A percentile compares a stretch with the other conserved stretches of the same genome.
Evolutionary conservation across 2,113 vertebrate genomes (phyloP).

Genomic region (Heteronetta atricapilla): DNA sequence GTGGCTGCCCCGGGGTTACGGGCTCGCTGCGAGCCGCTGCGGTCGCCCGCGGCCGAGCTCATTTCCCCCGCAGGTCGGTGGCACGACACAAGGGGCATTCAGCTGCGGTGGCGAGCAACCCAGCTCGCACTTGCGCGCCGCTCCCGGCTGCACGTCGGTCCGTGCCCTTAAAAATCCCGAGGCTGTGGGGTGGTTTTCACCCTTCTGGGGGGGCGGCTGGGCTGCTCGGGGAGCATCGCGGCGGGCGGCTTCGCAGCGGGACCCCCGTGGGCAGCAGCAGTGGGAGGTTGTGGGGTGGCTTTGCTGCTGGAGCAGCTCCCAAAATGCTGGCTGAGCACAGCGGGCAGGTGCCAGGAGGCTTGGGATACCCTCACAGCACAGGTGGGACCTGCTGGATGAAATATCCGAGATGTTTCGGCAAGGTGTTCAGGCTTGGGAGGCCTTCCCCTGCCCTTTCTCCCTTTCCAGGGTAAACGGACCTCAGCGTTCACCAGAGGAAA

Average conservation of each 20-base stretch:
- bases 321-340: accelerated
- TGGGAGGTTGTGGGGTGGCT: not conserved
- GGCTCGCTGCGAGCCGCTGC: not conserved
- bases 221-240: not conserved
- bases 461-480: not conserved
- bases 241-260: not conserved
- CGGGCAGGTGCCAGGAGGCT: not conserved
- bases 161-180: not conserved
- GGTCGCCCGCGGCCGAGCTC: not conserved
- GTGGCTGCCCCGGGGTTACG: not conserved
- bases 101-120: not conserved
- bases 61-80: not conserved
- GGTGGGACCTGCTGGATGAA: not conserved
- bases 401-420: accelerated
- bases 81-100: not conserved
- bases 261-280: not conserved
- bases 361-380: accelerated
- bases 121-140: not conserved
- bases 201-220: accelerated
- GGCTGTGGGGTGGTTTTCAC: accelerated
- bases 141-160: not conserved
- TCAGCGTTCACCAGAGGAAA: not conserved
- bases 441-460: not conserved
- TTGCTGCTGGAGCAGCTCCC: not conserved
- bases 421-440: accelerated